Evolutionary conservation across 2,888 invertebrate genomes (phyloP), one percentile per base, ranked within the genome.

Genomic region (Xanthia icteritia): DNA sequence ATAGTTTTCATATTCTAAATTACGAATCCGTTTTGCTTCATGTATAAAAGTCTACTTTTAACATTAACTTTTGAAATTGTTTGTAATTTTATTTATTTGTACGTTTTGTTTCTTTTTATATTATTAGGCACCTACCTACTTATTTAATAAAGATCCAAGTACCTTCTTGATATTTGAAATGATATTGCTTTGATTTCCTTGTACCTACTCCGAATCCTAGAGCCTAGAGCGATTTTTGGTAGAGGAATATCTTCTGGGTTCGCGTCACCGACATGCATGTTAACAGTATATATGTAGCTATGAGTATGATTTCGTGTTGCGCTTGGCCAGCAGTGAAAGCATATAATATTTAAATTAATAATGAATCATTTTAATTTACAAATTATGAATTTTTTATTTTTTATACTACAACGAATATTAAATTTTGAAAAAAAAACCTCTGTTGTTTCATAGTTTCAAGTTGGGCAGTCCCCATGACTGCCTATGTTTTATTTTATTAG

Each of bases 81-180:
- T 65, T 54, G 48, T 73, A 23, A 58, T 66, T 81, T 36, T 27
- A 64, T 73, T 58, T 27, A 27, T 58, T 42, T 20, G 13, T 60
- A 31, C 0, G 2, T 58, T 36, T n/a, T 54, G 9, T 0, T 54
- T 61, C n/a, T 31, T 27, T 31, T n/a, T 36, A 36, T 48, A 11
- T 51, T 56, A 56, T 39, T 17, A 23, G 15, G 2, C 23, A 13
- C 8, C 17, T 39, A 51, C 17, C 23, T 71, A 11, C 8, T 64
- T 76, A 56, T 27, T 45, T 8, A 77, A 77, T 77, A 77, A 77
- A 76, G 20, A 56, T 69, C n/a, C 36, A n/a, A 39, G 20, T 68
- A n/a, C 0, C 1, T 56, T 6, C 27, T 23, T 27, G 15, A 39
- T 27, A 20, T 51, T 66, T 27, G 2, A 45, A 42, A 56, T 56